Percentiles rank a stretch among this genome's conserved stretches.
Conservation (phyloP, 2,113 vertebrate species). For the Camelus bactrianus region DNA sequence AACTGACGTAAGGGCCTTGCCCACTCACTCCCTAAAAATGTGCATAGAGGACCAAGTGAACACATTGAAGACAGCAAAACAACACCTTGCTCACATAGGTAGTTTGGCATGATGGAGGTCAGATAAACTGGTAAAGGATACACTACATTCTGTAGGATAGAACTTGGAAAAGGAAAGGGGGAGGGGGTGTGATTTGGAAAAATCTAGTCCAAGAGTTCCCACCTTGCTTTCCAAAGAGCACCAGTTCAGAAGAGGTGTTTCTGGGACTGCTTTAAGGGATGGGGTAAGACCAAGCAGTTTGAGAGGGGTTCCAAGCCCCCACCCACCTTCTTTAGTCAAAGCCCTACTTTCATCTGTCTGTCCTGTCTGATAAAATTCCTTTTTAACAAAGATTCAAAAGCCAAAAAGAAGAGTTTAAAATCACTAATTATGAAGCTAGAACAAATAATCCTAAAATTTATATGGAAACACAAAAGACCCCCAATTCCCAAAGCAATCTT, state of each 20-base stretch:
- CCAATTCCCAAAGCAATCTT: too few species aligned
- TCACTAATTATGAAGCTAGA: too few species aligned
- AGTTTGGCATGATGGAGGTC: background rate
- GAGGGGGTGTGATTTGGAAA: background rate
- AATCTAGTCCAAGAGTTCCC: background rate
- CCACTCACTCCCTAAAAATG: background rate
- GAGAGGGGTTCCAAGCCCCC: background rate
- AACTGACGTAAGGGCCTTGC: background rate
- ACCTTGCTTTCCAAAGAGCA: background rate
- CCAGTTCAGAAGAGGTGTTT: background rate
- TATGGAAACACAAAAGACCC: too few species aligned
- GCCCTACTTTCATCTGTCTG: background rate
- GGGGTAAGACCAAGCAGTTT: background rate
- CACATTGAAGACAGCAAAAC: background rate
- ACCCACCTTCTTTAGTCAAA: background rate
- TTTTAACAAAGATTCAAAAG: too few species aligned
- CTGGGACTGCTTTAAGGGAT: background rate
- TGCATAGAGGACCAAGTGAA: background rate
- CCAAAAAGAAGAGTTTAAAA: too few species aligned
- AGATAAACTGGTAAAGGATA: background rate
- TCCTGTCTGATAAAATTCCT: background rate
- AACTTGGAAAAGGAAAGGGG: background rate
- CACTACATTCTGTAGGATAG: background rate
- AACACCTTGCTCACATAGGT: background rate
- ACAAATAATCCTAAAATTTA: too few species aligned